Conservation (phyloP, 2,797 vertebrate genomes). For the Anas flavirostris region DNA sequence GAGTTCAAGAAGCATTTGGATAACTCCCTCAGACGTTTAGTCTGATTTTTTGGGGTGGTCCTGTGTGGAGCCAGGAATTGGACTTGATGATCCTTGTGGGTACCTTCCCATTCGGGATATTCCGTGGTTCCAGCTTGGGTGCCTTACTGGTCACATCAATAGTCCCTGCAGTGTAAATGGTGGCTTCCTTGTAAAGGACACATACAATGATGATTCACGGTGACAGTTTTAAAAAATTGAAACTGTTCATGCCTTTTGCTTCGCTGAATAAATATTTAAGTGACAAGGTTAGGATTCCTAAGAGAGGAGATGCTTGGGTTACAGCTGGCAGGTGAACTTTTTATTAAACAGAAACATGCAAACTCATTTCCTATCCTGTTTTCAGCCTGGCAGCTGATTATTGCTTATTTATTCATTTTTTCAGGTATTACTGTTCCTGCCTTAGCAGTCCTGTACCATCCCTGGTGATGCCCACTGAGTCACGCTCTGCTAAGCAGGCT, state of each 20-base stretch:
- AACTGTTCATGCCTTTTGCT: not conserved
- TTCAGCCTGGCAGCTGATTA: not conserved
- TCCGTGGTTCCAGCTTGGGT: not conserved
- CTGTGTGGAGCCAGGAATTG: not conserved
- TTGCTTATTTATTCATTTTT: not conserved
- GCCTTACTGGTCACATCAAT: not conserved
- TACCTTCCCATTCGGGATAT: not conserved
- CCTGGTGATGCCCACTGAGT: not conserved
- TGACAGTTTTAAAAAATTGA: not conserved
- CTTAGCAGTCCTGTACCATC: not conserved
- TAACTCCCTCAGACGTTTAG: not conserved
- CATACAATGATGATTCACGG: not conserved
- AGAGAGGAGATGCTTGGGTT: not conserved
- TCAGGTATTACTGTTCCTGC: not conserved
- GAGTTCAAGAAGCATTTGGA: not conserved
- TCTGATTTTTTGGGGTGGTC: not conserved
- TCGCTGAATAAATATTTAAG: not conserved
- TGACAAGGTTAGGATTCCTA: not conserved
- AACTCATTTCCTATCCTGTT: not conserved
- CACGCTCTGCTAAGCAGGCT: not conserved
- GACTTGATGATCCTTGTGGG: not conserved
- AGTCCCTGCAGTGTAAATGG: not conserved
- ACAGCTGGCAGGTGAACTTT: not conserved
- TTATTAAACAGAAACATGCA: not conserved
- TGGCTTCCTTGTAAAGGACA: not conserved